Conservation (phyloP, 1,140 invertebrate genomes). For the Goniozus legneri region DNA sequence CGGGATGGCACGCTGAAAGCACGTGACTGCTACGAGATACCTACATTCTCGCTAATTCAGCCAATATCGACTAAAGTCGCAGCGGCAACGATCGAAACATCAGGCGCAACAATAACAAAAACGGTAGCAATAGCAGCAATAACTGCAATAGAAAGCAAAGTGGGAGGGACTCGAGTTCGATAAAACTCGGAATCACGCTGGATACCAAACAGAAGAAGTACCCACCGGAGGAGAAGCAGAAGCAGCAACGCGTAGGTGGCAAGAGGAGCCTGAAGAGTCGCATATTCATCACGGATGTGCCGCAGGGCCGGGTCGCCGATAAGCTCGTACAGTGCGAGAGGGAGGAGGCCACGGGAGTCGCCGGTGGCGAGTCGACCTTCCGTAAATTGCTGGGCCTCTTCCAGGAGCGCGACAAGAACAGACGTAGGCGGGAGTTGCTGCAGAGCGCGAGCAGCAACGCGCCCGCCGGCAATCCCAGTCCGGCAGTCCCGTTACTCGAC, state of each 20-base stretch:
- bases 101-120: too few relatives aligned
- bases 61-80: too few relatives aligned
- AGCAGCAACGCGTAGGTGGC: constrained; percentile 3
- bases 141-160: too few relatives aligned
- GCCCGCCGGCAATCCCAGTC: constrained; percentile 15
- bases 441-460: constrained; percentile 33
- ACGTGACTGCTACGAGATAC: too few relatives aligned
- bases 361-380: constrained; percentile 12
- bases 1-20: too few relatives aligned
- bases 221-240: constrained; percentile 3
- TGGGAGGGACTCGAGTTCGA: too few relatives aligned
- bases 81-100: too few relatives aligned
- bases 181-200: too few relatives aligned
- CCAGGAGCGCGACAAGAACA: constrained; percentile 14
- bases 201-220: constrained; percentile 27
- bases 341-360: neutral
- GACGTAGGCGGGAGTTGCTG: constrained; percentile 28
- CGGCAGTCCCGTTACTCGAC: constrained; percentile 42
- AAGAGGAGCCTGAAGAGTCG: neutral
- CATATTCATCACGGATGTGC: neutral
- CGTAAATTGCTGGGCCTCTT: constrained; percentile 21
- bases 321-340: too few relatives aligned
- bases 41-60: too few relatives aligned
- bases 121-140: too few relatives aligned
- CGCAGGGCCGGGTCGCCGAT: neutral